Percentiles rank a stretch among this genome's conserved stretches.
Evolutionary conservation across 2,888 invertebrate genomes (phyloP).

Genomic region (Drosophila macrospina): DNA sequence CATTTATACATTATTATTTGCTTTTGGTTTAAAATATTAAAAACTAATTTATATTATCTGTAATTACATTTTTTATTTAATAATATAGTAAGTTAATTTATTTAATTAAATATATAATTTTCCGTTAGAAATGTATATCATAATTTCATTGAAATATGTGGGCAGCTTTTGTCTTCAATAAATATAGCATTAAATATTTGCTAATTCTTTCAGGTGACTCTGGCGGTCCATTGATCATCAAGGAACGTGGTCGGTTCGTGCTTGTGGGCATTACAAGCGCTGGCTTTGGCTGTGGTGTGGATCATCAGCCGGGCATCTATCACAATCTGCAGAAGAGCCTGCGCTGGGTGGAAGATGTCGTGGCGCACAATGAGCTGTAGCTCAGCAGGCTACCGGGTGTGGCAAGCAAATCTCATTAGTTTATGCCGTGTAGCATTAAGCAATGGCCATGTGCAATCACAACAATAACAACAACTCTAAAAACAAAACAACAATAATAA

Average conservation of each 20-base stretch:
- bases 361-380: constrained; percentile 80
- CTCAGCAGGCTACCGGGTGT: constrained; percentile 17
- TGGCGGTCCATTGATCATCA: constrained; percentile 91
- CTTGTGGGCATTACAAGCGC: constrained; percentile 93
- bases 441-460: constrained; percentile 73
- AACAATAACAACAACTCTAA: constrained; percentile 28
- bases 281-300: constrained; percentile 94
- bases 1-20: too few relatives aligned
- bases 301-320: constrained; percentile 94
- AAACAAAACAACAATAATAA: constrained; percentile 21
- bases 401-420: constrained; percentile 73
- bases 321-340: constrained; percentile 91
- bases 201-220: constrained; percentile 88
- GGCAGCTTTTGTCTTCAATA: too few relatives aligned
- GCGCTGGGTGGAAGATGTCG: constrained; percentile 89
- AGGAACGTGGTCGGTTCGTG: constrained; percentile 90
- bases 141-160: too few relatives aligned
- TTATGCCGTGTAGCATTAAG: constrained; percentile 65
- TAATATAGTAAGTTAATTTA: too few relatives aligned
- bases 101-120: too few relatives aligned
- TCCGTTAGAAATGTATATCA: too few relatives aligned
- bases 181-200: neutral
- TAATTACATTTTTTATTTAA: too few relatives aligned
- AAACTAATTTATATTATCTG: too few relatives aligned
- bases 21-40: too few relatives aligned